Percentiles rank a stretch among this genome's conserved stretches.
phyloP scores from a whole-genome alignment of 2,797 vertebrate genomes.

The Gila robusta region DNA sequence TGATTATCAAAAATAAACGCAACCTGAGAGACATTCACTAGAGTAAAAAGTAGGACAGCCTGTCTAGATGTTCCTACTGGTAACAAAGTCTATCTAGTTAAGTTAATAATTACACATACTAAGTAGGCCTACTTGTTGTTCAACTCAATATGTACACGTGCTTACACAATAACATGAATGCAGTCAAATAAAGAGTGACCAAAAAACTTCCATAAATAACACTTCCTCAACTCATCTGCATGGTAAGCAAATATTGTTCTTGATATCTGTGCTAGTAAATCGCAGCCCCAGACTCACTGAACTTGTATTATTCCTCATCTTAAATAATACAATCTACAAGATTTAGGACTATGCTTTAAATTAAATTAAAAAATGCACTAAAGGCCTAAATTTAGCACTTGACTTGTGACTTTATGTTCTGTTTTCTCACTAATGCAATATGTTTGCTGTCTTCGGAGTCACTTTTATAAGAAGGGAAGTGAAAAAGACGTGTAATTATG shows the following conservation, averaged over 20 bases:
- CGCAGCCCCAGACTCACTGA: background rate
- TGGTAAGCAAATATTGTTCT: constrained; percentile 19
- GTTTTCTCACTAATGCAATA: background rate
- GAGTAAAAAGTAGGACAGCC: background rate
- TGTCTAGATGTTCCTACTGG: background rate
- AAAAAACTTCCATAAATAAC: constrained; percentile 10
- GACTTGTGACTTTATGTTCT: background rate
- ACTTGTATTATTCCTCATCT: background rate
- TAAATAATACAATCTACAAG: background rate
- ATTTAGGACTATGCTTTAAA: background rate
- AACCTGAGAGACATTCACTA: background rate
- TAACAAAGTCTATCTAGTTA: constrained; percentile 8
- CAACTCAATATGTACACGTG: constrained; percentile 20
- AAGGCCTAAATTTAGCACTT: background rate
- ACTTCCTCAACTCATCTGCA: background rate
- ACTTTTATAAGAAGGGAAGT: background rate
- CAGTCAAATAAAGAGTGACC: constrained; percentile 17
- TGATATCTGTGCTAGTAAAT: background rate
- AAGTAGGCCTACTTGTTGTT: background rate
- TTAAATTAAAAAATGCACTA: background rate
- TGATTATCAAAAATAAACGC: background rate
- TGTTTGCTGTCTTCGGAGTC: background rate
- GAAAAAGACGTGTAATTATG: background rate
- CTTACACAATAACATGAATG: constrained; percentile 18
- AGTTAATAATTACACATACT: constrained; percentile 3